These are phyloP conservation scores for Odontamblyopus rebecca DNA, from an alignment of 2,797 vertebrate genomes.

Conservation along the genomic window DNA sequence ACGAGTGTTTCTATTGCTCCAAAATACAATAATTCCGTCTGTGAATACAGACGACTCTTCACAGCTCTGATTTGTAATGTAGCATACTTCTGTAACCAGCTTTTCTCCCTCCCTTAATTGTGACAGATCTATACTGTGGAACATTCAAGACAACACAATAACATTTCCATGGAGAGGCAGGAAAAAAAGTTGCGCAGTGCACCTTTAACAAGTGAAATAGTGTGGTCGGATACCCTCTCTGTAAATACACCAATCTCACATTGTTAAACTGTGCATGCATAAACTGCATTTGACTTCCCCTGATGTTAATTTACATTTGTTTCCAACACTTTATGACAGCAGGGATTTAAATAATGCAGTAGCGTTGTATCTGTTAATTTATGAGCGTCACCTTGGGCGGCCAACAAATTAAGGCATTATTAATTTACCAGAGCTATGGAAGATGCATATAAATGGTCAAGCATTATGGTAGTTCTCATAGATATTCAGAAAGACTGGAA, in stretches of 20 bases:
- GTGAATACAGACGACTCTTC: too few relatives aligned
- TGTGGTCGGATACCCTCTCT: background rate
- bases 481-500: conserved; percentile 35
- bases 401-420: conserved; percentile 18
- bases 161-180: too few relatives aligned
- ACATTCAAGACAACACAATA: too few relatives aligned
- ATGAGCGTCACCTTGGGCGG: background rate
- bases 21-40: too few relatives aligned
- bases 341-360: background rate
- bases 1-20: too few relatives aligned
- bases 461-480: conserved; percentile 35
- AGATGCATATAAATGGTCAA: conserved; percentile 30
- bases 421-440: conserved; percentile 22
- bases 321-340: background rate
- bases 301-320: background rate
- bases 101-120: too few relatives aligned
- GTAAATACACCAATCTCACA: background rate
- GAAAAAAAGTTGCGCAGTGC: background rate
- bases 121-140: too few relatives aligned
- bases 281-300: background rate
- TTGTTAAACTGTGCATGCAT: background rate
- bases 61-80: too few relatives aligned
- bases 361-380: background rate
- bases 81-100: too few relatives aligned
- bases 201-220: background rate